Evolutionary conservation across 2,888 invertebrate species (phyloP), one percentile per base, ranked within the genome.

Genomic region (Acheta domesticus): DNA sequence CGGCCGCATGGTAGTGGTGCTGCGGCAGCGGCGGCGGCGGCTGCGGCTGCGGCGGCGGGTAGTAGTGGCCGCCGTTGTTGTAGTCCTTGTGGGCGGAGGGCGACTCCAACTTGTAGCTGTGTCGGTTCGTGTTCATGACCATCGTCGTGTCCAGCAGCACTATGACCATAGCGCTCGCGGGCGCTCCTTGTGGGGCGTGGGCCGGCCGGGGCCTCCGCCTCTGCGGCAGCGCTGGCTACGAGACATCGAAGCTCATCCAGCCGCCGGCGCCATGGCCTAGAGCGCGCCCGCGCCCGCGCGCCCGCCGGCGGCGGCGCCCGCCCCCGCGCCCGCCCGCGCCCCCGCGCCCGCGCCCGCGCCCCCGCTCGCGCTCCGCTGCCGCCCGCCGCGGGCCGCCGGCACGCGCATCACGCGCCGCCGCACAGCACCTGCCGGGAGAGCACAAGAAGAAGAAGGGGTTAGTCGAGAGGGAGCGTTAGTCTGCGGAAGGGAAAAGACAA

Each of bases 71-170:
- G 74, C 74, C 62, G 48, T 79, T 79, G 78, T 78, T 78, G 49
- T 80, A 80, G 49, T 80, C 79, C 36, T 80, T 80, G n/a, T n/a
- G n/a, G 78, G 78, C 76, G 77, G 78, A 77, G 79, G 80, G 80
- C 11, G 81, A 80, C 77, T 81, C 81, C 77, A 79, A 75, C 73
- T 79, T 79, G 79, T 80, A 81, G 36, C 78, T 78, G 79, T 79
- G 80, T 21, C 80, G 74, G 78, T 77, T 81, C 49, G 81, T 79
- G 75, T 80, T 81, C 79, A 81, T 79, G 76, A 80, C 80, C 77
- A 81, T 80, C 48, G 77, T 78, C 74, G 80, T 62, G 36, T 36
- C 36, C 20, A 50, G 49, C 21, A 76, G 48, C 74, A 80, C 62
- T 23, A 80, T 78, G 14, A 78, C 78, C 76, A 80, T 80, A 75